Evolutionary conservation across 2,113 vertebrate genomes (phyloP), one percentile per base, ranked within the genome.

Genomic region (Riparia riparia): DNA sequence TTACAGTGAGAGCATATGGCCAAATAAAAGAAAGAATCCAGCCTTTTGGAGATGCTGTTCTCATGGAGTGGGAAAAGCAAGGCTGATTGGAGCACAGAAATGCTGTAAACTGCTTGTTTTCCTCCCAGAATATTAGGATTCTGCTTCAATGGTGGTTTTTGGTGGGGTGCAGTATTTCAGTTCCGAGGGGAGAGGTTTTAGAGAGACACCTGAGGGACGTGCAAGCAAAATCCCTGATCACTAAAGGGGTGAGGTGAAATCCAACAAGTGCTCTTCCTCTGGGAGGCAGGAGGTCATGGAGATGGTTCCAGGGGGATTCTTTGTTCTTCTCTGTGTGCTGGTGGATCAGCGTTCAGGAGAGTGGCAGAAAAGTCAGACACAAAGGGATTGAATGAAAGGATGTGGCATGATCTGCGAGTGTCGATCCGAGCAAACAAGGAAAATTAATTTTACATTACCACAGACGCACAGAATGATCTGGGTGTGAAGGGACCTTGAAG

Each of bases 21-120:
- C 92, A 95, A 93, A 93, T 91, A 85, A 92, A 86, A 93, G 90
- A 81, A 89, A 47, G 80, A 96, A 77, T 93, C 60, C 64, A 89
- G 64, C 51, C 60, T 82, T 80, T 89, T 0, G 0, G 74, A 93
- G 80, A 83, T 92, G 89, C 86, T 80, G 61, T 93, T 97, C 84
- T 45, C 84, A 76, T 57, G 81, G 83, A 89, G 37, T 42, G 51
- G 57, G 69, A 73, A 82, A 63, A 19, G 47, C 73, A 68, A 56
- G 77, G n/a, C 49, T 2, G 39, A 31, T 41, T 74, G 72, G 53
- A 82, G 57, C 21, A n/a, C 3, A 88, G 70, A 57, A 2, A 3
- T 29, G 25, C 63, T 82, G 37, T 29, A 54, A 58, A 42, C 51
- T 81, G 44, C 58, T 70, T 32, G 22, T 60, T 83, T 80, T 41